phyloP scores from a whole-genome alignment of 2,888 invertebrate genomes.

The Amphiduros pacificus region DNA sequence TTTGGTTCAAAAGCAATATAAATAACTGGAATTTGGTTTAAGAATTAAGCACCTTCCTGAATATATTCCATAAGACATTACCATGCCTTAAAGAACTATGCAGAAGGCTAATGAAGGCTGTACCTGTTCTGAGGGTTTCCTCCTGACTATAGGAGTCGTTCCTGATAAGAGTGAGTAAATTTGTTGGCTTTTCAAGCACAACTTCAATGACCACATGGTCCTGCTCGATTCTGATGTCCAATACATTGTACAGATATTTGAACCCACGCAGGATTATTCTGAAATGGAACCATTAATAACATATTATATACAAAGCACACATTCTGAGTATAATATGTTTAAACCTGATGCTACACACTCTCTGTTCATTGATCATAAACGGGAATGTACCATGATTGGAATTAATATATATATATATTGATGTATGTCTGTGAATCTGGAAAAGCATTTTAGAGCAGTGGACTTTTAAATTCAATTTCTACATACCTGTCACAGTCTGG shows the following conservation, averaged over 20 bases:
- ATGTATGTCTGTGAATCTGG: too few species aligned
- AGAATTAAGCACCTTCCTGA: not conserved
- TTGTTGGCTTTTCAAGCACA: slow-evolving; percentile 1
- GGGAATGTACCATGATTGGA: too few species aligned
- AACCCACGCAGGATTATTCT: slow-evolving; percentile 25
- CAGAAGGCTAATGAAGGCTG: too few species aligned
- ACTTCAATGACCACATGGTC: slow-evolving; percentile 19
- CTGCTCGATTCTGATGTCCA: slow-evolving; percentile 4
- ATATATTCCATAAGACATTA: not conserved
- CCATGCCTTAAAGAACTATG: too few species aligned
- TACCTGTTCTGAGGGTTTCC: slow-evolving; percentile 14
- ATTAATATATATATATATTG: too few species aligned
- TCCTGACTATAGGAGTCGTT: slow-evolving; percentile 21
- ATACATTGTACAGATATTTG: slow-evolving; percentile 24
- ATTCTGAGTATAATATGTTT: too few species aligned
- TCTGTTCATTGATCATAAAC: too few species aligned
- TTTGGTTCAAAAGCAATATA: too few species aligned
- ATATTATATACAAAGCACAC: too few species aligned
- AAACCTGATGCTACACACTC: too few species aligned
- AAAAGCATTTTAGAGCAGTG: too few species aligned
- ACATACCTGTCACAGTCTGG: slow-evolving; percentile 16
- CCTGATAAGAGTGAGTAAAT: slow-evolving; percentile 24
- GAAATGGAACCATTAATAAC: not conserved
- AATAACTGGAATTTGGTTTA: too few species aligned
- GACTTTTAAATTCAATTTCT: not conserved